Evolutionary conservation across 1,140 invertebrate species (phyloP), one percentile per base, ranked within the genome.

Genomic region (Magallana angulata): DNA sequence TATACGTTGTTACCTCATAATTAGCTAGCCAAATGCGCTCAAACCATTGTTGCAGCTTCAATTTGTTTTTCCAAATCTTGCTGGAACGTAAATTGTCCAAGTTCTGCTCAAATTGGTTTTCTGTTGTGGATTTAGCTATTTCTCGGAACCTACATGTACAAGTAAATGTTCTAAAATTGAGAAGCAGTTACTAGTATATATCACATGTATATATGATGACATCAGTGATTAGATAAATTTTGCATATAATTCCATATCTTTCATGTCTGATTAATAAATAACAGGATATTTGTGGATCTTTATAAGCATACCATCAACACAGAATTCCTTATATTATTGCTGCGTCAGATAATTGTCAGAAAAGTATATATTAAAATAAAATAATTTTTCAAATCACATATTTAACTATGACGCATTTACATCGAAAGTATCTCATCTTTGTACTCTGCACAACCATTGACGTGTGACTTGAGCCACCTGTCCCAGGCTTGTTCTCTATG

Each of bases 401-500:
- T 82, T 4, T 30, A 71, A 24, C n/a, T 71, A 30, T 71, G 64
- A 64, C 7, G 16, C 14, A 84, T 58, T 84, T 84, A 84, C 82
- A 84, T 56, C n/a, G 16, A 24, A 36, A 84, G 58, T 18, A 84
- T 80, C 14, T 84, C 62, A 48, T 87, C 87, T 80, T 57, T 84
- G 57, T 62, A 56, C 7, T 82, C 58, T 36, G 76, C 76, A 56
- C 62, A 68, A 24, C 86, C 86, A 83, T 83, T 59, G n/a, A 16
- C 14, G 3, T 58, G 57, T 64, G 56, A 56, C 6, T 81, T 76
- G 11, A 88, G 57, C 87, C 87, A 88, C 36, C 84, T 48, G 11
- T 68, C 71, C 87, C 87, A 88, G 14, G 87, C 62, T 62, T 88
- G 83, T 64, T 85, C 71, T 48, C 87, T 58, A 68, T 88, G 87